phyloP scores from a whole-genome alignment of 2,888 invertebrate species.

The Pheosia tremula region DNA sequence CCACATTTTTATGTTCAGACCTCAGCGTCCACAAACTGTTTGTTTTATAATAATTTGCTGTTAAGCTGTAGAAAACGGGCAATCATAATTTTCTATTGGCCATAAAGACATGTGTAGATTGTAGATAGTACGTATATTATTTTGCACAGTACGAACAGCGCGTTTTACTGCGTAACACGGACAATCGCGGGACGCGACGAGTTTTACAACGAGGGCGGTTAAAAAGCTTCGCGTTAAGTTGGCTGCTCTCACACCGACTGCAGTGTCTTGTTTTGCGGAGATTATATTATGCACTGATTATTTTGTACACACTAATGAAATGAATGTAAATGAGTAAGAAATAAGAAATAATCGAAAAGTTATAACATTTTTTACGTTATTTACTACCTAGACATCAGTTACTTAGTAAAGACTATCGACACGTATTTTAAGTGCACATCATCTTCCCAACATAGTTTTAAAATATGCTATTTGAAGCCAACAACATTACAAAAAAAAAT shows the following conservation, averaged over 20 bases:
- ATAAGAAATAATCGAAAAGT: no score
- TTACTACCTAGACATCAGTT: no score
- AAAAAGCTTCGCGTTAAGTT: conserved; percentile 74
- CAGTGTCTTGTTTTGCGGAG: not conserved
- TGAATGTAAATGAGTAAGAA: no score
- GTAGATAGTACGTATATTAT: conserved; percentile 70
- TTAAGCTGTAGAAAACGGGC: conserved; percentile 30
- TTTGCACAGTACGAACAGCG: conserved; percentile 66
- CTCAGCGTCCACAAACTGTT: conserved; percentile 8
- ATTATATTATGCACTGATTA: no score
- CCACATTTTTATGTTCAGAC: not conserved
- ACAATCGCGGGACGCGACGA: conserved; percentile 70
- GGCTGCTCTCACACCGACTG: conserved; percentile 52
- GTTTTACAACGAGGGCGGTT: conserved; percentile 80
- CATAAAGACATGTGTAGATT: conserved; percentile 62
- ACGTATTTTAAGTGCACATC: no score
- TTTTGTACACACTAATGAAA: no score
- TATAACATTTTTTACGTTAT: no score
- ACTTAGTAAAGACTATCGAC: no score
- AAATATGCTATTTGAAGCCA: no score
- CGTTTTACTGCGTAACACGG: conserved; percentile 82
- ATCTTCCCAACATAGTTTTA: no score
- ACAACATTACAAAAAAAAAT: no score
- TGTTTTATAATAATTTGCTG: conserved; percentile 31
- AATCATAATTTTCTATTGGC: conserved; percentile 15